Conservation (phyloP, 2,888 invertebrate species). For the Prosapia bicincta region DNA sequence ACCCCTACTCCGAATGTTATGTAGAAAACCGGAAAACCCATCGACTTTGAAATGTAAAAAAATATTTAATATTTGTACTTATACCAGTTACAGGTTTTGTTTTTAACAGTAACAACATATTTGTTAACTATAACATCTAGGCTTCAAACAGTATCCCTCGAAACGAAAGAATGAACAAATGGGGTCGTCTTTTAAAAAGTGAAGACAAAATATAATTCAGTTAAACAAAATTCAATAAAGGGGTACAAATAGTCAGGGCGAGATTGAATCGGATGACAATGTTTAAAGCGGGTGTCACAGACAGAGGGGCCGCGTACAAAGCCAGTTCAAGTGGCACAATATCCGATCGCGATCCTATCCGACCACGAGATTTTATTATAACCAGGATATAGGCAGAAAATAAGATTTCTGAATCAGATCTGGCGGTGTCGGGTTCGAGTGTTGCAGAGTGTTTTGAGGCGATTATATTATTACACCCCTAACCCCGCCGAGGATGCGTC, state of each 20-base stretch:
- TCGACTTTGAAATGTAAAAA: no score
- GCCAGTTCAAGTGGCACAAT: neutral
- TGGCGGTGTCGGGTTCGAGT: neutral
- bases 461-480: neutral
- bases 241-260: neutral
- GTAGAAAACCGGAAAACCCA: no score
- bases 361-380: neutral
- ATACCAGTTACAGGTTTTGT: neutral
- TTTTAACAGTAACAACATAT: no score
- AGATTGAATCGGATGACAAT: conserved; percentile 2
- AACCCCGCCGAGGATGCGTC: neutral
- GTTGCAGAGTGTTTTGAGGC: neutral
- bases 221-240: neutral
- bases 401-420: conserved; percentile 6
- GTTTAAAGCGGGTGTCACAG: neutral
- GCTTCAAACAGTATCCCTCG: no score
- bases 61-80: neutral
- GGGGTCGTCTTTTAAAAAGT: no score
- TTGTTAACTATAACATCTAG: no score
- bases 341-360: neutral
- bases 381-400: conserved; percentile 1
- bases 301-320: neutral
- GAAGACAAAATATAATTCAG: neutral
- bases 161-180: no score
- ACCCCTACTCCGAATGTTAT: no score